A percentile compares a stretch with the other conserved stretches of the same genome.
Evolutionary conservation across 2,888 invertebrate species (phyloP).

Genomic region (Mellilla xanthometata): DNA sequence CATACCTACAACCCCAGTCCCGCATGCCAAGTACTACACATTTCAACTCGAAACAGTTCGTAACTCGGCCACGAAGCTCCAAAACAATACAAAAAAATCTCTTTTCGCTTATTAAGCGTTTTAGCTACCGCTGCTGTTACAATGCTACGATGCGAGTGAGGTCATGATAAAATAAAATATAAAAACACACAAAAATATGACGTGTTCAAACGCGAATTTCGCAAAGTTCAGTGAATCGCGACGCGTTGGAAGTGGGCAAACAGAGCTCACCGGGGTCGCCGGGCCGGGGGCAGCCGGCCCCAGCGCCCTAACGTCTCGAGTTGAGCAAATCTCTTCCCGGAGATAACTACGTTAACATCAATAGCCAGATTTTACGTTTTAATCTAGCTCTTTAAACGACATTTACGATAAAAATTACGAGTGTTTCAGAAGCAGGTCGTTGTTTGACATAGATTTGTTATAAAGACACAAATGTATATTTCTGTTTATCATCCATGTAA

Average conservation of each 20-base stretch:
- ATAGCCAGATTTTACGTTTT: conserved; percentile 26
- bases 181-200: conserved; percentile 40
- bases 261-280: conserved; percentile 25
- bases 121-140: conserved; percentile 39
- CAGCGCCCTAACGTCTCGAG: conserved; percentile 40
- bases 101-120: conserved; percentile 41
- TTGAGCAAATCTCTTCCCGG: conserved; percentile 18
- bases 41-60: conserved; percentile 34
- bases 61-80: conserved; percentile 32
- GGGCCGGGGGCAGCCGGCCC: conserved; percentile 35
- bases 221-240: conserved; percentile 58
- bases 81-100: conserved; percentile 36
- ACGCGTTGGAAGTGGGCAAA: conserved; percentile 39
- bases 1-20: conserved; percentile 39
- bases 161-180: conserved; percentile 48
- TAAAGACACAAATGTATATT: too few species aligned
- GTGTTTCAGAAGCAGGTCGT: too few species aligned
- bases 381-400: conserved; percentile 25
- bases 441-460: too few species aligned
- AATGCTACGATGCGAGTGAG: conserved; percentile 38
- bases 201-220: conserved; percentile 52
- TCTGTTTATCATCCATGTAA: too few species aligned
- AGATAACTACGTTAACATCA: conserved; percentile 32
- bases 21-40: conserved; percentile 36
- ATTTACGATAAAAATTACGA: conserved; percentile 9